Evolutionary conservation across 2,113 vertebrate species (phyloP), one percentile per base, ranked within the genome.

Genomic region (Notechis scutatus): DNA sequence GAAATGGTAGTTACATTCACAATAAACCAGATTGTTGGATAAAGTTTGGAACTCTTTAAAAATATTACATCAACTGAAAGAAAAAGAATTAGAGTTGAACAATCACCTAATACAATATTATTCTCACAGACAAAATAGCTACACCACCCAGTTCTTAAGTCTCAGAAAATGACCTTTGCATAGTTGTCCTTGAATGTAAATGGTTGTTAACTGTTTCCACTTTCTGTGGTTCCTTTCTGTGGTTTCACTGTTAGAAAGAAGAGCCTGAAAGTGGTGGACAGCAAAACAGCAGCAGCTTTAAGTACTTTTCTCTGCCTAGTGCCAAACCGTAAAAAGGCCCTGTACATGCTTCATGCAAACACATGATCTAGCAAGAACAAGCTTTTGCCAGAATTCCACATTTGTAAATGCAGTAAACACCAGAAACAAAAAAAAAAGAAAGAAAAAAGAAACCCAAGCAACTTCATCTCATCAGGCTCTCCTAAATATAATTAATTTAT

Each of bases 211-310:
- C 57, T 42, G 86, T 52, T 69, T 91, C 88, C 20, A 18, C 92
- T 85, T 88, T 29, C 0, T 56, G 34, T 74, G 59, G 69, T 90
- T 42, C 55, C 89, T 26, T 59, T 92, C n/a, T 39, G 18, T 81
- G 69, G 15, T 39, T 7, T 34, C n/a, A 74, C 39, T 93, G 91
- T 69, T 94, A 93, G 94, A 94, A 94, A 86, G 95, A 89, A 29
- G 0, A 57, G 55, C 52, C 92, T 96, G 94, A 87, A 93, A 93
- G 94, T 26, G 90, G 1, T 92, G 92, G 90, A 95, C 93, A 93
- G 39, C 91, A 92, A 90, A 95, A 93, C 55, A 81, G 93, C 93
- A 97, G 34, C 95, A 96, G 94, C 94, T 97, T 96, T 96, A 96
- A 96, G 94, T 95, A 95, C 94, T 96, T 94, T 96, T 93, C 90